These are phyloP conservation scores for Diabrotica virgifera DNA, from an alignment of 1,140 invertebrate genomes.

Conservation along the genomic window DNA sequence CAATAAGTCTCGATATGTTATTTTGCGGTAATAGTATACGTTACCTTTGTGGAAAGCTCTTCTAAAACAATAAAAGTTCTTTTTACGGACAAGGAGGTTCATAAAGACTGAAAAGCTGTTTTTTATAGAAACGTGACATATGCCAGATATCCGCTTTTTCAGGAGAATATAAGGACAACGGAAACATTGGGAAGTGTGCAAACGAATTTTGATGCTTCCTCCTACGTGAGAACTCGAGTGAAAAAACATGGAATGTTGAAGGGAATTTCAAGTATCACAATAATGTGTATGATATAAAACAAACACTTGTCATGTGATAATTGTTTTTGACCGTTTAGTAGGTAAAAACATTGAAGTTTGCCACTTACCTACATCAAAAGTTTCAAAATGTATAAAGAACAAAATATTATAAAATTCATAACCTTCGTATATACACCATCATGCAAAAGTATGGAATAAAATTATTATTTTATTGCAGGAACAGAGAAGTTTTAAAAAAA, in stretches of 20 bases:
- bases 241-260: slow-evolving; percentile 3
- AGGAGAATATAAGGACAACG: background rate
- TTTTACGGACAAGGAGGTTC: background rate
- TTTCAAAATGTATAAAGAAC: no score
- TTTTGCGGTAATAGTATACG: background rate
- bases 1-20: no score
- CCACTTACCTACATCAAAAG: no score
- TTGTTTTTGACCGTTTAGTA: background rate
- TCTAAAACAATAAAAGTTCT: slow-evolving; percentile 3
- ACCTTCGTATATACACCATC: no score
- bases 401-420: no score
- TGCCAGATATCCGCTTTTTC: slow-evolving; percentile 1
- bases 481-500: no score
- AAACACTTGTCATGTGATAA: background rate
- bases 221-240: background rate
- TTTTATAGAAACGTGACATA: slow-evolving; percentile 3
- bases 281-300: background rate
- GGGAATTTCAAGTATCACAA: background rate
- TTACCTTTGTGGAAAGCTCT: background rate
- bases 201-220: background rate
- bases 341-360: no score
- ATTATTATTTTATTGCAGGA: no score
- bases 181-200: background rate
- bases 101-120: slow-evolving; percentile 2
- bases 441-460: no score